phyloP scores from a whole-genome alignment of 2,888 invertebrate species.

The Metellina segmentata region DNA sequence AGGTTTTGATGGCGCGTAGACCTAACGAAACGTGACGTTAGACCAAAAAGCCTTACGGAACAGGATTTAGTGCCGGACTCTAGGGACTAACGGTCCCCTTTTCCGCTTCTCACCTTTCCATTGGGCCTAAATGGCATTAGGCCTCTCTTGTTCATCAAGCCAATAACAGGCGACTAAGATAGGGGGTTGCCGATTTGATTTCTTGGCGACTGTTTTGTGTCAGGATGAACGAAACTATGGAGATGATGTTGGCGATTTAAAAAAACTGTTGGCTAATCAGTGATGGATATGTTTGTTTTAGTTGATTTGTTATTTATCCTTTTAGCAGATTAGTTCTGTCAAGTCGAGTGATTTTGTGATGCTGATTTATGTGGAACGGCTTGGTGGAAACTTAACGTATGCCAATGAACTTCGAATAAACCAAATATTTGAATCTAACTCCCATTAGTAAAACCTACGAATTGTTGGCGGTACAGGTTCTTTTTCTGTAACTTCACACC shows the following conservation, averaged over 20 bases:
- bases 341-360: no score
- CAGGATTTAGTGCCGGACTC: constrained; percentile 60
- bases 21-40: constrained; percentile 68
- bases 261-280: no score
- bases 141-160: constrained; percentile 75
- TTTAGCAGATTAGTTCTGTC: no score
- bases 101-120: constrained; percentile 75
- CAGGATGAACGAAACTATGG: background rate
- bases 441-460: no score
- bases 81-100: constrained; percentile 61
- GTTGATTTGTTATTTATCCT: no score
- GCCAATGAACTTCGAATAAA: no score
- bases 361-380: no score
- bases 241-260: constrained; percentile 4
- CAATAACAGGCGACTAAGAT: constrained; percentile 72
- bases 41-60: constrained; percentile 72
- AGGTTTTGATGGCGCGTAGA: constrained; percentile 49
- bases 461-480: no score
- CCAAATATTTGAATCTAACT: no score
- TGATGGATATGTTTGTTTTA: no score
- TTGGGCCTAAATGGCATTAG: constrained; percentile 74
- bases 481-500: no score
- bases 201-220: constrained; percentile 49
- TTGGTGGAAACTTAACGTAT: no score
- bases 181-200: constrained; percentile 56